These are phyloP conservation scores for Anthopleura sola DNA, from an alignment of 64 coral and sea anemone species.

Conservation along the genomic window DNA sequence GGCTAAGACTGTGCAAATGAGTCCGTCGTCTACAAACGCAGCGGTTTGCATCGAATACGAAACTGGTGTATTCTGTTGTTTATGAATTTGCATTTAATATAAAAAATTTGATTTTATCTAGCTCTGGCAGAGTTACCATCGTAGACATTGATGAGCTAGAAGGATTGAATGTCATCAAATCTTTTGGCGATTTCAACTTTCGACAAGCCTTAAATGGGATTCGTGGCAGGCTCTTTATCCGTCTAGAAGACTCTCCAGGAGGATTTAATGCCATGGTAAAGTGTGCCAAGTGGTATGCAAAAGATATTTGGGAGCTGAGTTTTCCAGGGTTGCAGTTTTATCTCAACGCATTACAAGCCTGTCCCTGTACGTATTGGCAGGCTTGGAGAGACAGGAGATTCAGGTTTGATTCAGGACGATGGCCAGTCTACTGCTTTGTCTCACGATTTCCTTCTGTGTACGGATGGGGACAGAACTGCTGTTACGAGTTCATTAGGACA, in stretches of 20 bases:
- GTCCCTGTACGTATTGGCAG: conserved; percentile 37
- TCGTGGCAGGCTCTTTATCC: conserved; percentile 25
- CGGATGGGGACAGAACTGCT: conserved; percentile 33
- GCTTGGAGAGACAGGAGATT: conserved; percentile 36
- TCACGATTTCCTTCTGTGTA: background rate
- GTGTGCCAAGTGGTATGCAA: background rate
- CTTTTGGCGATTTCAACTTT: background rate
- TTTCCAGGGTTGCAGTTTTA: background rate
- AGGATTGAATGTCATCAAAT: conserved; percentile 9
- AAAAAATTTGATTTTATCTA: background rate
- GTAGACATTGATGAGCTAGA: conserved; percentile 15
- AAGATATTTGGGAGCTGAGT: background rate
- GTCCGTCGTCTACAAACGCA: too few relatives aligned
- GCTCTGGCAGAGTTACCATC: conserved; percentile 27
- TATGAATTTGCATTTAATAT: too few relatives aligned
- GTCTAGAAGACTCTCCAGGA: conserved; percentile 36
- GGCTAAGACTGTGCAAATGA: too few relatives aligned
- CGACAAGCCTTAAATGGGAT: background rate
- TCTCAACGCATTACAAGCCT: background rate
- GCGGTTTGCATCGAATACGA: too few relatives aligned
- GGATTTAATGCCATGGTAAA: background rate
- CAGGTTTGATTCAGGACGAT: background rate
- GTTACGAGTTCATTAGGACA: conserved; percentile 25
- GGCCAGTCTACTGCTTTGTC: conserved; percentile 19
- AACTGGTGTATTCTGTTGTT: too few relatives aligned